A percentile compares a stretch with the other conserved stretches of the same genome.
Conservation (phyloP, 2,113 vertebrate genomes). For the Hydropotes inermis region DNA sequence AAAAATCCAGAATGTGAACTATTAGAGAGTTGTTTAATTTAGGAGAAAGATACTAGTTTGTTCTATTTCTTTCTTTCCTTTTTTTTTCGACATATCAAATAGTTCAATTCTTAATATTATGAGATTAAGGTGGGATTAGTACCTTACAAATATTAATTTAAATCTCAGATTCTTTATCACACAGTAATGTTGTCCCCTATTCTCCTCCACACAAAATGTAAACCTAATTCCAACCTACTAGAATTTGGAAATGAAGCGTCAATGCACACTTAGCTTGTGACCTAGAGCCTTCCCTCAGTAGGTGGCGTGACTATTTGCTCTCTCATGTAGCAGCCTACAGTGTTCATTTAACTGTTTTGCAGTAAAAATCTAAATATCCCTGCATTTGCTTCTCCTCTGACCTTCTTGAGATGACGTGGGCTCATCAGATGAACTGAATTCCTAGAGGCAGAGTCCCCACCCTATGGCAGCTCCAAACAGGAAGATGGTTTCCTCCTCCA, state of each 20-base stretch:
- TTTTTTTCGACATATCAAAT: not conserved
- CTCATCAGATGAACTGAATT: not conserved
- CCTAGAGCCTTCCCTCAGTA: not conserved
- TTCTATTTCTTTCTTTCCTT: not conserved
- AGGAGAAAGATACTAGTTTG: not conserved
- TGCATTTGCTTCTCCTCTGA: not conserved
- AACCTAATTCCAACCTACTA: not conserved
- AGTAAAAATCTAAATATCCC: not conserved
- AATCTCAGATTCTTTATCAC: not conserved
- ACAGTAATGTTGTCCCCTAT: not conserved
- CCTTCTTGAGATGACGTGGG: not conserved
- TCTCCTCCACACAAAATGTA: not conserved
- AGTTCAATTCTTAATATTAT: not conserved
- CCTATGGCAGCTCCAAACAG: not conserved
- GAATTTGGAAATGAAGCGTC: not conserved
- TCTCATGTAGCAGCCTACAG: not conserved
- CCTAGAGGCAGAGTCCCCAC: not conserved
- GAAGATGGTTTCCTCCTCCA: not conserved
- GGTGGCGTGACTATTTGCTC: rapidly evolving
- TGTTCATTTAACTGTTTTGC: not conserved
- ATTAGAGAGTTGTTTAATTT: conserved; percentile 14
- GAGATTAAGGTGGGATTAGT: not conserved
- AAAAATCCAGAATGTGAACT: conserved; percentile 48
- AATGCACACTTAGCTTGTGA: not conserved
- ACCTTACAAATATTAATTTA: not conserved